These are phyloP conservation scores for Trachelus iudaicus DNA, from an alignment of 2,888 invertebrate genomes.

Conservation along the genomic window DNA sequence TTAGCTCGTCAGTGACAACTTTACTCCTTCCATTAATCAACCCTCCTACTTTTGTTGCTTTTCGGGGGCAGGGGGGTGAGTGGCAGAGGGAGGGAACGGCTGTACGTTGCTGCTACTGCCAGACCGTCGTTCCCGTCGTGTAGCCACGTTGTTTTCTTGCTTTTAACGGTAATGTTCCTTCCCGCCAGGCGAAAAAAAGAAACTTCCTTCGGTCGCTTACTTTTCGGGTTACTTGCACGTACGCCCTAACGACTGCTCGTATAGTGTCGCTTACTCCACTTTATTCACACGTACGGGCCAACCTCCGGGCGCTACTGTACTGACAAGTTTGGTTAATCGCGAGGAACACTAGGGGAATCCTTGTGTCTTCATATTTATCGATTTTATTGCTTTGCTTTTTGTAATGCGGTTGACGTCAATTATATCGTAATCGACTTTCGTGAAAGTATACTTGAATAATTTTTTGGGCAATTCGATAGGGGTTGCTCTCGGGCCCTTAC, in stretches of 20 bases:
- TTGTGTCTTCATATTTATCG: too few relatives aligned
- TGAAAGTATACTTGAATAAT: not conserved
- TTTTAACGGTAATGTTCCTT: slow-evolving; percentile 58
- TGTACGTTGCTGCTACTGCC: not conserved
- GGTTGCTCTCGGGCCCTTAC: not conserved
- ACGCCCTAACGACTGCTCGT: not conserved
- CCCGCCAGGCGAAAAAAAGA: slow-evolving; percentile 19
- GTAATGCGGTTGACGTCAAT: not conserved
- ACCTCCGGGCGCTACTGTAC: not conserved
- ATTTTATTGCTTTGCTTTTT: not conserved
- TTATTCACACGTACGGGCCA: not conserved
- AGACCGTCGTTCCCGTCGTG: slow-evolving; percentile 39
- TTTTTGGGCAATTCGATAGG: not conserved
- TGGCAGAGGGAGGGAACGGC: not conserved
- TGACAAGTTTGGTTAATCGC: not conserved
- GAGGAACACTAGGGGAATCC: not conserved
- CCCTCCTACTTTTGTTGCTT: slow-evolving; percentile 51
- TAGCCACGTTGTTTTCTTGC: slow-evolving; percentile 57
- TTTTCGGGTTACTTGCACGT: not conserved
- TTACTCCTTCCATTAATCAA: slow-evolving; percentile 61
- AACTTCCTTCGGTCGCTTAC: not conserved
- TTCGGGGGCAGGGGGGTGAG: not conserved
- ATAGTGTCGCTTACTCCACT: not conserved
- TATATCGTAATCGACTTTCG: too few relatives aligned
- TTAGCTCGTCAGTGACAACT: slow-evolving; percentile 48